Conservation (phyloP, 1,140 invertebrate species). For the Aporrectodea caliginosa region DNA sequence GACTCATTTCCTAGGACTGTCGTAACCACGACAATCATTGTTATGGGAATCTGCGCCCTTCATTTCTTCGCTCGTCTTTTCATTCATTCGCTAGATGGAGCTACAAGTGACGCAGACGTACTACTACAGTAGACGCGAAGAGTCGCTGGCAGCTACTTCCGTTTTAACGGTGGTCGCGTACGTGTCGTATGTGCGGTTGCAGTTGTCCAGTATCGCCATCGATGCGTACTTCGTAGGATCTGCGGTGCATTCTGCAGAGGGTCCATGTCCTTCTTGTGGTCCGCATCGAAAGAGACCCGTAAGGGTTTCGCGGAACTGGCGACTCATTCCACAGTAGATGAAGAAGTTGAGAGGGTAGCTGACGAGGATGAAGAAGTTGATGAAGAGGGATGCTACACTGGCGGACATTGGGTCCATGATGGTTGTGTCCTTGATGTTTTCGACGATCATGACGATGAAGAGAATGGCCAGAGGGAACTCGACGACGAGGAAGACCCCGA, state of each 20-base stretch:
- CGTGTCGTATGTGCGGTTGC: background rate
- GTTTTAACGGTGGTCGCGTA: background rate
- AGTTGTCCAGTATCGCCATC: background rate
- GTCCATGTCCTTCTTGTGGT: too few species aligned
- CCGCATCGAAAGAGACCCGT: background rate
- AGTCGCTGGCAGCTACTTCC: background rate
- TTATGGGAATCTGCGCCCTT: too few species aligned
- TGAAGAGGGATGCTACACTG: conserved; percentile 15
- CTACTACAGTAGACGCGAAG: too few species aligned
- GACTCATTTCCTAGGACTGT: too few species aligned
- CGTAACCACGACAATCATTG: too few species aligned
- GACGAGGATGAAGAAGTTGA: conserved; percentile 73
- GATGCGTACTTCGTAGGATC: background rate
- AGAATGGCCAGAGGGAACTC: conserved; percentile 34
- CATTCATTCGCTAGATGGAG: too few species aligned
- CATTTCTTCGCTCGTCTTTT: too few species aligned
- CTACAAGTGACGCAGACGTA: too few species aligned
- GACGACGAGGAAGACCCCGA: conserved; percentile 32
- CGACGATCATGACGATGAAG: conserved; percentile 26
- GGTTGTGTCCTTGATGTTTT: conserved; percentile 37
- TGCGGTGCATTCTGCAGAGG: background rate
- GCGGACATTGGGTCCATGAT: background rate
- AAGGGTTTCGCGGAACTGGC: conserved; percentile 86
- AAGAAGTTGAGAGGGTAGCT: conserved; percentile 76
- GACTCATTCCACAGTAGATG: conserved; percentile 87